Percentiles rank a stretch among this genome's conserved stretches.
phyloP scores from a whole-genome alignment of 2,113 vertebrate species.

The Corvus hawaiiensis region DNA sequence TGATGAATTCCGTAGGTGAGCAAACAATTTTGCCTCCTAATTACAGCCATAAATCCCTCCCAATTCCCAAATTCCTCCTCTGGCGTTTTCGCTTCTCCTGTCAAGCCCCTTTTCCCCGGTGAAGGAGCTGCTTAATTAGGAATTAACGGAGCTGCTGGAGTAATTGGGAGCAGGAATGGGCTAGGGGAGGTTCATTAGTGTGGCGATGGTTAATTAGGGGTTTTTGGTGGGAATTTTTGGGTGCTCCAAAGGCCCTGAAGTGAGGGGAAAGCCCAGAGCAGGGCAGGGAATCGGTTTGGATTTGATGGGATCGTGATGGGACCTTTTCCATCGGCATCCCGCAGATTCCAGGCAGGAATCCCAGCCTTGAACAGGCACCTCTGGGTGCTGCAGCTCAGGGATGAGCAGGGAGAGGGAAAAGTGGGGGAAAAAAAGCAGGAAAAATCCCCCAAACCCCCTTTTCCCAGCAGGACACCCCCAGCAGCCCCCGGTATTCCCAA shows the following conservation, averaged over 20 bases:
- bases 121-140: conserved; percentile 39
- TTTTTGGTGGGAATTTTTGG: background rate
- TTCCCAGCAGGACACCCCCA: background rate
- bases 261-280: background rate
- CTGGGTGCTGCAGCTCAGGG: background rate
- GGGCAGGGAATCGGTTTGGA: background rate
- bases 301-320: accelerated
- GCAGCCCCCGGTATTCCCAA: background rate
- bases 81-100: background rate
- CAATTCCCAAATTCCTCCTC: background rate
- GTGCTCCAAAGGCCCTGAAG: background rate
- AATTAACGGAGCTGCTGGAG: background rate
- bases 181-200: background rate
- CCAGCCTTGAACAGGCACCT: background rate
- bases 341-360: background rate
- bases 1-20: background rate
- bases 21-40: background rate
- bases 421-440: too few species aligned
- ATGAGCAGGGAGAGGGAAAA: background rate
- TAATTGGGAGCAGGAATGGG: background rate
- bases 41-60: background rate
- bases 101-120: background rate
- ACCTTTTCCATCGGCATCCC: background rate
- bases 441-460: background rate
- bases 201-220: background rate